Conservation (phyloP, 1,140 invertebrate genomes). For the Sinella curviseta region DNA sequence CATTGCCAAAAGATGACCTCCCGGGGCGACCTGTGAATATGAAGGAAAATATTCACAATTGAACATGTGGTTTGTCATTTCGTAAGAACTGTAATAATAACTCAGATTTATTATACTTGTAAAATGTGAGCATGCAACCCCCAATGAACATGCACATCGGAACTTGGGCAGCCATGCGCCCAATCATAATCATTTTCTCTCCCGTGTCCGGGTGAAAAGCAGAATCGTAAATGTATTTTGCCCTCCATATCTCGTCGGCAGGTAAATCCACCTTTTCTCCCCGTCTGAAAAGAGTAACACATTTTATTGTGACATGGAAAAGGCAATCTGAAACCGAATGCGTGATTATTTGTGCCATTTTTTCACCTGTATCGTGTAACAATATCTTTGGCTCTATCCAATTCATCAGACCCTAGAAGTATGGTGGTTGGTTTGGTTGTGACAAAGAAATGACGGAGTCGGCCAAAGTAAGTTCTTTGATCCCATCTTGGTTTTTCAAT, state of each 20-base stretch:
- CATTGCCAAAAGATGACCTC: slow-evolving; percentile 99
- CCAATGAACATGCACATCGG: slow-evolving; percentile 90
- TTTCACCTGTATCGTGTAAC: slow-evolving; percentile 68
- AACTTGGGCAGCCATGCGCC: slow-evolving; percentile 56
- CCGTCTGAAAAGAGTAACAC: slow-evolving; percentile 14
- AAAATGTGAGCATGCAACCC: slow-evolving; percentile 77
- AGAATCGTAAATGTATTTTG: slow-evolving; percentile 50
- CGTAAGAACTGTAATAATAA: no score
- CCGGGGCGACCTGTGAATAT: slow-evolving; percentile 74
- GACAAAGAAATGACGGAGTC: slow-evolving; percentile 91
- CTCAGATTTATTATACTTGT: no score
- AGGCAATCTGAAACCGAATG: background rate
- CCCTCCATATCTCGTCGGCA: slow-evolving; percentile 49
- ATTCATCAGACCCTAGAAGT: slow-evolving; percentile 70
- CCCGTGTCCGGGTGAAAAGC: slow-evolving; percentile 52
- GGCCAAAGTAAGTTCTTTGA: slow-evolving; percentile 82
- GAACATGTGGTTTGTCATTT: no score
- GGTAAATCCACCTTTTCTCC: slow-evolving; percentile 39
- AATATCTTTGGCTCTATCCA: slow-evolving; percentile 75
- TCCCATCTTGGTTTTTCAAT: slow-evolving; percentile 90
- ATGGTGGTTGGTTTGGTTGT: slow-evolving; percentile 94
- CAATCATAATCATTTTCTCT: slow-evolving; percentile 51
- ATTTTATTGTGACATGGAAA: no score
- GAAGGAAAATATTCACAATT: no score
- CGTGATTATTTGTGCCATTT: background rate